A percentile compares a stretch with the other conserved stretches of the same genome.
Evolutionary conservation across 2,797 vertebrate genomes (phyloP).

Genomic region (Sebastes minor): DNA sequence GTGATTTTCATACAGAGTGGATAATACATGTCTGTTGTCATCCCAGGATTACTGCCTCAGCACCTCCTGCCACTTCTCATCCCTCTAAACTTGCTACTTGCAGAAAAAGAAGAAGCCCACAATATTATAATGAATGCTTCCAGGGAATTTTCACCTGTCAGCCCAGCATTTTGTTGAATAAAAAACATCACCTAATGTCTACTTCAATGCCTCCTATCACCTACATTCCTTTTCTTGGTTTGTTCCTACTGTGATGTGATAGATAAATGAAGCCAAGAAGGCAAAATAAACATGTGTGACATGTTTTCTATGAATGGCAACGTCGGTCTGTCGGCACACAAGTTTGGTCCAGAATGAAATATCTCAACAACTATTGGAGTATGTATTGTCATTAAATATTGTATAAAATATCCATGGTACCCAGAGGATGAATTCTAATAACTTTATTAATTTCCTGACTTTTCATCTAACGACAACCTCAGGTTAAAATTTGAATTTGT

Average conservation of each 20-base stretch:
- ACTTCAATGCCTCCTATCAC: neutral
- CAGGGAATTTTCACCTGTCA: neutral
- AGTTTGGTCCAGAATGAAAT: neutral
- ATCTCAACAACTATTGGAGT: neutral
- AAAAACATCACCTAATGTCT: neutral
- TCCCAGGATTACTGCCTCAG: neutral
- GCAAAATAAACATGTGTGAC: neutral
- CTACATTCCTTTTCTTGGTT: neutral
- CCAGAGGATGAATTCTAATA: neutral
- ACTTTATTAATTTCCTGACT: neutral
- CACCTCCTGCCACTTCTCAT: neutral
- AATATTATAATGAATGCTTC: neutral
- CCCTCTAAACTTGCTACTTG: neutral
- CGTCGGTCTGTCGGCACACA: neutral
- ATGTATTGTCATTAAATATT: neutral
- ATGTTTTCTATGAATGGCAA: neutral
- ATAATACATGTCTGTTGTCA: neutral
- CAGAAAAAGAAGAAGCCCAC: neutral
- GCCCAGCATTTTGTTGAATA: neutral
- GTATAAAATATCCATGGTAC: neutral
- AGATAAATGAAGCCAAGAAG: neutral
- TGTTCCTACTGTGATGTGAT: neutral
- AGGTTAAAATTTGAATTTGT: neutral
- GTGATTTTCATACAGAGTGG: neutral
- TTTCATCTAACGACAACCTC: neutral